Percentiles rank a stretch among this genome's conserved stretches.
Conservation (phyloP, 2,888 invertebrate genomes). For the Andrena bicolor region DNA sequence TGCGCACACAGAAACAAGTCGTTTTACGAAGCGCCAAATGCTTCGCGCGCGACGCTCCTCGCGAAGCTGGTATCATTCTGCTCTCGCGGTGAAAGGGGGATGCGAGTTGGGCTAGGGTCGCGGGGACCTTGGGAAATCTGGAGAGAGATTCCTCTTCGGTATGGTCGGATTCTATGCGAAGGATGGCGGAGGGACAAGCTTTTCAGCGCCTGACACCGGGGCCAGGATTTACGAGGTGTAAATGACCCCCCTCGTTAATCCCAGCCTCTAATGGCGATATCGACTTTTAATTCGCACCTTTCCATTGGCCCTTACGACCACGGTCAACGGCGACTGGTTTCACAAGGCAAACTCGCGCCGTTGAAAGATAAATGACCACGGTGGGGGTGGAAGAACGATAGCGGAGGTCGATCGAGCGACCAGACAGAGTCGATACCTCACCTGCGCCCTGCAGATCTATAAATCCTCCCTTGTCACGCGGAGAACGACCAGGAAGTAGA, state of each 20-base stretch:
- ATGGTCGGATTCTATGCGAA: too few relatives aligned
- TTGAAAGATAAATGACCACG: conserved; percentile 26
- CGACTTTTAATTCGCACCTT: conserved; percentile 45
- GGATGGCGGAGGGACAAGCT: too few relatives aligned
- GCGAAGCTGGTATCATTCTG: too few relatives aligned
- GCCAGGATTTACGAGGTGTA: conserved; percentile 17
- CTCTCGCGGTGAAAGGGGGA: too few relatives aligned
- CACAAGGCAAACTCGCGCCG: conserved; percentile 1
- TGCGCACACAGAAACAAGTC: background rate
- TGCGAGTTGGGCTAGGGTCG: too few relatives aligned
- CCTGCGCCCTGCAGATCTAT: background rate
- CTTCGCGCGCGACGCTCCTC: too few relatives aligned
- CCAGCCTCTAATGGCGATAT: conserved; percentile 3
- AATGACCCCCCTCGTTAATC: conserved; percentile 8
- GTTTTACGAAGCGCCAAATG: too few relatives aligned
- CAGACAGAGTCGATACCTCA: conserved; percentile 18
- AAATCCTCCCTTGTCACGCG: conserved; percentile 8
- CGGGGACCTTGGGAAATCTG: too few relatives aligned
- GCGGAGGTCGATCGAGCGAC: conserved; percentile 10
- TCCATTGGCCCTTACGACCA: background rate
- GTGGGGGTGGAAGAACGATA: conserved; percentile 16
- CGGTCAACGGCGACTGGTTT: background rate
- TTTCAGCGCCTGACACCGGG: too few relatives aligned
- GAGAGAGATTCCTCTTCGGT: too few relatives aligned
- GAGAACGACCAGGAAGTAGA: background rate